phyloP scores from a whole-genome alignment of 64 coral and sea anemone genomes.

The Montipora sp. region DNA sequence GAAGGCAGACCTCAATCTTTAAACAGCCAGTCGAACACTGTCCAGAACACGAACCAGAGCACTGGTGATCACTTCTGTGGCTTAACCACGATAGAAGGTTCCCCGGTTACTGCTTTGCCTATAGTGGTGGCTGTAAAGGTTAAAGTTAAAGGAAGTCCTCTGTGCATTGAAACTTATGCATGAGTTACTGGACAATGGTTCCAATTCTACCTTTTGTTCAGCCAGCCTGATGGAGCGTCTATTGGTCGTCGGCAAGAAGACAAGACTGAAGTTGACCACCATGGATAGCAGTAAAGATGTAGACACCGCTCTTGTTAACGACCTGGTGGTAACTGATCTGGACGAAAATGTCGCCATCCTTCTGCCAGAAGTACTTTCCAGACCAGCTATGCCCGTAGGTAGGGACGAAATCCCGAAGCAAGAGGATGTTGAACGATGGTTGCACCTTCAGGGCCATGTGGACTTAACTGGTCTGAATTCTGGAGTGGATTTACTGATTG shows the following conservation, averaged over 20 bases:
- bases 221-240: slow-evolving; percentile 57
- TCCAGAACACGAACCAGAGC: too few species aligned
- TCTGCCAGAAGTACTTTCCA: slow-evolving; percentile 47
- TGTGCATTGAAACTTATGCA: slow-evolving; percentile 52
- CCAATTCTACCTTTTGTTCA: slow-evolving; percentile 67
- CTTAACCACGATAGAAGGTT: too few species aligned
- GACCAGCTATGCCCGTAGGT: slow-evolving; percentile 26
- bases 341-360: slow-evolving; percentile 41
- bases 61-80: too few species aligned
- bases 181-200: slow-evolving; percentile 42
- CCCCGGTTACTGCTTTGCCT: too few species aligned
- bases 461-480: slow-evolving; percentile 9
- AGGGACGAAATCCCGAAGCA: slow-evolving; percentile 46
- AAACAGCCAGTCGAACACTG: too few species aligned
- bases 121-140: too few species aligned
- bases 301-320: slow-evolving; percentile 30
- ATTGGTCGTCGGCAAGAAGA: slow-evolving; percentile 13
- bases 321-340: slow-evolving; percentile 50
- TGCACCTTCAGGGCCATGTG: slow-evolving; percentile 6
- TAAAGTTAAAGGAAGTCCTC: slow-evolving; percentile 4
- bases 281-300: slow-evolving; percentile 31
- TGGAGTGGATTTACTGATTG: slow-evolving; percentile 57
- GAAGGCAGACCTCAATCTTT: too few species aligned
- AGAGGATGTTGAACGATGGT: background rate
- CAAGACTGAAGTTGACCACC: slow-evolving; percentile 67